These are phyloP conservation scores for Lates japonicus DNA, from an alignment of 2,797 vertebrate genomes.

Conservation along the genomic window DNA sequence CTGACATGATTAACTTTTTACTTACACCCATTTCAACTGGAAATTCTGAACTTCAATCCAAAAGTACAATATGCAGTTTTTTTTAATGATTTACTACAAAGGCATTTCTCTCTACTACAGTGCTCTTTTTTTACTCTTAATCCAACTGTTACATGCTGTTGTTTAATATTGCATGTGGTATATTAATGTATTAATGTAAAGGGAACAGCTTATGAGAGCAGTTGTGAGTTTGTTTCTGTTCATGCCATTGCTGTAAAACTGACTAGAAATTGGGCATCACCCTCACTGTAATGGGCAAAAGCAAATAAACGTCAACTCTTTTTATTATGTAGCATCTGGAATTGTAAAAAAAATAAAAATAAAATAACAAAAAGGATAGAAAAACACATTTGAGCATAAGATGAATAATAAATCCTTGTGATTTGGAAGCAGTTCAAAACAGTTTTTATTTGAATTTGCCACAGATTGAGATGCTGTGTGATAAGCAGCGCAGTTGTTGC, in stretches of 20 bases:
- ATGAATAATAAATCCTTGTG: constrained; percentile 3
- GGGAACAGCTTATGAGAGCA: neutral
- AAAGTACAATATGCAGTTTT: neutral
- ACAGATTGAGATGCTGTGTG: constrained; percentile 8
- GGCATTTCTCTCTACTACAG: neutral
- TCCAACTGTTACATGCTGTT: neutral
- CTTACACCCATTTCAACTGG: neutral
- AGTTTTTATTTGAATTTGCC: neutral
- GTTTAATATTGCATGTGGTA: neutral
- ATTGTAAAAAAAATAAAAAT: neutral
- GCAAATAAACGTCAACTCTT: constrained; percentile 1
- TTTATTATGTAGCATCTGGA: neutral
- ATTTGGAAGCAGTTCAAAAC: neutral
- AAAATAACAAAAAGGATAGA: neutral
- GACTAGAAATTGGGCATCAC: neutral
- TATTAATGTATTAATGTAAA: neutral
- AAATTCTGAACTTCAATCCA: neutral
- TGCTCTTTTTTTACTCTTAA: neutral
- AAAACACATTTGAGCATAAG: neutral
- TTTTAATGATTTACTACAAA: neutral
- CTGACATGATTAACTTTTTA: constrained; percentile 27
- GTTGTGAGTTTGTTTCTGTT: neutral
- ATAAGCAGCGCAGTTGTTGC: neutral
- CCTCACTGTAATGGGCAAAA: neutral
- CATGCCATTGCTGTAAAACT: neutral